These are phyloP conservation scores for Agonopterix arenella DNA, from an alignment of 2,888 invertebrate species.

Conservation along the genomic window DNA sequence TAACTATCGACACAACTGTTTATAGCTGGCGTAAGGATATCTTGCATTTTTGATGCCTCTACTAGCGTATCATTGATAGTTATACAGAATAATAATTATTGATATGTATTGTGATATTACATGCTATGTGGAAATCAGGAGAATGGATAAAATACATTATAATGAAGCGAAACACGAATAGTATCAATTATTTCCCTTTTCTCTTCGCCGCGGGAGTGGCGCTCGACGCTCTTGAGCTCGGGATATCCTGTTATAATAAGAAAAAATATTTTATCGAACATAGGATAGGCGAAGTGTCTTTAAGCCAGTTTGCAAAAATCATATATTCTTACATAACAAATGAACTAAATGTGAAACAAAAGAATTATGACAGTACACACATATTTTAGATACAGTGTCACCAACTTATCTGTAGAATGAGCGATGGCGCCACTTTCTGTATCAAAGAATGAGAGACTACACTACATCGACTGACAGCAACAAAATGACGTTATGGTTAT, in stretches of 20 bases:
- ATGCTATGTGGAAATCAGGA: conserved; percentile 68
- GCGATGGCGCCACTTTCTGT: too few species aligned
- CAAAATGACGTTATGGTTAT: too few species aligned
- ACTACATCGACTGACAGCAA: too few species aligned
- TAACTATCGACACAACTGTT: conserved; percentile 33
- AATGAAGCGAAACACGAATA: conserved; percentile 54
- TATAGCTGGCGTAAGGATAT: not conserved
- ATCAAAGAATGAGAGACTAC: too few species aligned
- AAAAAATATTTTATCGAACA: too few species aligned
- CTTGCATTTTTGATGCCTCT: not conserved
- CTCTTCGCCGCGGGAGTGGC: conserved; percentile 67
- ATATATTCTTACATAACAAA: too few species aligned
- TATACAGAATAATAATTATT: conserved; percentile 39
- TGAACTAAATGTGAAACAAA: too few species aligned
- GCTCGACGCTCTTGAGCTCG: conserved; percentile 52
- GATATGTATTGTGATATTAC: conserved; percentile 75
- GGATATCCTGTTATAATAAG: conserved; percentile 21
- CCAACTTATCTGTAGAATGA: too few species aligned
- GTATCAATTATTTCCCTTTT: conserved; percentile 71
- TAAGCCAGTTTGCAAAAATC: too few species aligned
- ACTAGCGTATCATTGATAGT: conserved; percentile 30
- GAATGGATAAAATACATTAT: conserved; percentile 63
- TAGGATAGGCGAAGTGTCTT: too few species aligned
- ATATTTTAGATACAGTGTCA: too few species aligned
- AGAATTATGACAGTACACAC: too few species aligned